Evolutionary conservation across 1,140 invertebrate species (phyloP).

Genomic region (Atopsyche davidsoni): DNA sequence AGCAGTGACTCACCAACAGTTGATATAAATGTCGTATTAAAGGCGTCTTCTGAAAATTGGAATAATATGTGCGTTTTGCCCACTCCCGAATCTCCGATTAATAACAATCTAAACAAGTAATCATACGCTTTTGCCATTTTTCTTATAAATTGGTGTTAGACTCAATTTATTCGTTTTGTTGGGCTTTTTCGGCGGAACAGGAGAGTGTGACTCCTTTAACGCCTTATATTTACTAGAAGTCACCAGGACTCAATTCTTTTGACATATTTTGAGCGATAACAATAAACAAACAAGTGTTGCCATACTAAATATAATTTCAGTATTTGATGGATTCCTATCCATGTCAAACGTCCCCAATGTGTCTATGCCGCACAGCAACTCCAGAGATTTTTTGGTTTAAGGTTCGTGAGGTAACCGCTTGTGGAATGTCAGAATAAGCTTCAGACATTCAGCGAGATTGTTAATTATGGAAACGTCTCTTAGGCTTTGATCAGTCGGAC

Average conservation of each 20-base stretch:
- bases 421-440: no score
- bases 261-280: slow-evolving; percentile 22
- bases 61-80: slow-evolving; percentile 98
- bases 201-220: no score
- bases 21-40: slow-evolving; percentile 97
- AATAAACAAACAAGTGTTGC: slow-evolving; percentile 7
- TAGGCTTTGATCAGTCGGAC: slow-evolving; percentile 5
- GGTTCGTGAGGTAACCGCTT: slow-evolving; percentile 9
- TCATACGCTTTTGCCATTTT: slow-evolving; percentile 95
- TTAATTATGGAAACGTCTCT: slow-evolving; percentile 10
- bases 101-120: slow-evolving; percentile 93
- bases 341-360: no score
- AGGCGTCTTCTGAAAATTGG: slow-evolving; percentile 96
- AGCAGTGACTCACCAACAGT: slow-evolving; percentile 77
- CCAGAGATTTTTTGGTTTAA: no score
- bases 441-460: background rate
- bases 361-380: no score
- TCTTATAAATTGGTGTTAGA: slow-evolving; percentile 35
- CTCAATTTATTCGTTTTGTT: no score
- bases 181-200: no score
- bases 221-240: no score
- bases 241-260: no score
- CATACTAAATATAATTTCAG: no score
- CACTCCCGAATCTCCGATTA: slow-evolving; percentile 97
- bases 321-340: no score